phyloP scores from a whole-genome alignment of 1,140 invertebrate species.

The Anastrepha obliqua region DNA sequence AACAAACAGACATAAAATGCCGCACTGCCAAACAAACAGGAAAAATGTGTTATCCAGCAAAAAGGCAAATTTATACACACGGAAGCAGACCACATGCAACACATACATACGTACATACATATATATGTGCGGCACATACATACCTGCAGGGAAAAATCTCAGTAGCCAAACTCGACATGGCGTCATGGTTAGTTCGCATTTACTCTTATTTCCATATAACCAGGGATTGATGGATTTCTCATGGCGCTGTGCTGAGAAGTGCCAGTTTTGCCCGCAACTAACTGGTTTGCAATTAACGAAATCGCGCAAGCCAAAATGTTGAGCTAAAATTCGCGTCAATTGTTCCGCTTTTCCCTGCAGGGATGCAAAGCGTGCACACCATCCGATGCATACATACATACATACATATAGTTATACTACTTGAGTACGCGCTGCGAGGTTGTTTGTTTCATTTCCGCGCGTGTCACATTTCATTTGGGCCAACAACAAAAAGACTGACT shows the following conservation, averaged over 20 bases:
- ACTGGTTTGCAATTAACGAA: too few species aligned
- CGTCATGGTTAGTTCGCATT: too few species aligned
- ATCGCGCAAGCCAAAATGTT: too few species aligned
- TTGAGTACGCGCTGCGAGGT: not conserved
- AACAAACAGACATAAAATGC: slow-evolving; percentile 28
- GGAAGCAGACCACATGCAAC: not conserved
- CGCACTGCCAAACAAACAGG: not conserved
- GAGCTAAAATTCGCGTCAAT: too few species aligned
- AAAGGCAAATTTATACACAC: slow-evolving; percentile 12
- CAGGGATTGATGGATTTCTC: too few species aligned
- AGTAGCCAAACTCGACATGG: too few species aligned
- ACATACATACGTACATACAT: not conserved
- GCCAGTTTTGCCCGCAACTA: too few species aligned
- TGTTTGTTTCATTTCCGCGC: slow-evolving; percentile 25
- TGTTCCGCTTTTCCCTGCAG: too few species aligned
- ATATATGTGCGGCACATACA: not conserved
- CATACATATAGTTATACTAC: not conserved
- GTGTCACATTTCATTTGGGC: slow-evolving; percentile 35
- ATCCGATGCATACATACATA: not conserved
- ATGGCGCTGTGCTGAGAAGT: too few species aligned
- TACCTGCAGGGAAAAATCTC: too few species aligned
- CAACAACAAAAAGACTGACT: slow-evolving; percentile 28
- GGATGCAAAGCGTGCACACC: too few species aligned
- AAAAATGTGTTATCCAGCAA: slow-evolving; percentile 21
- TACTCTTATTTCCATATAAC: too few species aligned